Evolutionary conservation across 2,797 vertebrate genomes (phyloP).

Genomic region (Hyperoplus lanceolatus): DNA sequence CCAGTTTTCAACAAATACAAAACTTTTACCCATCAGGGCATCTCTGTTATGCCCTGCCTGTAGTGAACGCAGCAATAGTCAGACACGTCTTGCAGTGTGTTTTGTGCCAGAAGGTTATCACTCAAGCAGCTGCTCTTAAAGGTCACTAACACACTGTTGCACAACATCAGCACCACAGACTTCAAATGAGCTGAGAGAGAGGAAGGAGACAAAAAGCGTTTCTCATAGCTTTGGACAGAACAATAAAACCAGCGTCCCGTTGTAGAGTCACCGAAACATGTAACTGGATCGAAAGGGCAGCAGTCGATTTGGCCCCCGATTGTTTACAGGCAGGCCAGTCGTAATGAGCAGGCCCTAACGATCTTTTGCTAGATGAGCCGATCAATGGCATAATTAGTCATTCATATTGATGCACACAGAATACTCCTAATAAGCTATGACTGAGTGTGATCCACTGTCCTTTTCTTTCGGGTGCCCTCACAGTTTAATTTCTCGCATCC

Average conservation of each 20-base stretch:
- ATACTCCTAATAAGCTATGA: neutral
- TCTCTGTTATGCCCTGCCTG: neutral
- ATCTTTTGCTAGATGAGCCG: slow-evolving; percentile 17
- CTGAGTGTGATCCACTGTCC: neutral
- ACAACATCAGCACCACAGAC: slow-evolving; percentile 27
- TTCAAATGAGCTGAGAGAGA: slow-evolving; percentile 28
- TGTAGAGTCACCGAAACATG: slow-evolving; percentile 17
- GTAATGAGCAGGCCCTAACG: slow-evolving; percentile 23
- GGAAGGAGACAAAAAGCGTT: slow-evolving; percentile 16
- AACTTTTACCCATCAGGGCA: neutral
- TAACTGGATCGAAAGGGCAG: neutral
- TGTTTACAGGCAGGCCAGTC: slow-evolving; percentile 23
- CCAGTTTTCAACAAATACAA: neutral
- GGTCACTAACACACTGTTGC: slow-evolving; percentile 45
- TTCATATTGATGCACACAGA: slow-evolving; percentile 21
- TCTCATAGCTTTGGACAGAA: slow-evolving; percentile 3
- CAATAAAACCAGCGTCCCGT: neutral
- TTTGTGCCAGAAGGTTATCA: slow-evolving; percentile 37
- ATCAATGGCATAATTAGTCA: slow-evolving; percentile 30
- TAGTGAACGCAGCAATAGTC: slow-evolving; percentile 28
- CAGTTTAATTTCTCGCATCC: slow-evolving; percentile 25
- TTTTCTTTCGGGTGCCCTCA: neutral
- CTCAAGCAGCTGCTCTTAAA: slow-evolving; percentile 48
- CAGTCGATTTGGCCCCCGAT: slow-evolving; percentile 12
- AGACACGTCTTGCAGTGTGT: slow-evolving; percentile 22